Base-by-base conservation (phyloP, 2,113 vertebrate species). In the Spea multiplicata region DNA sequence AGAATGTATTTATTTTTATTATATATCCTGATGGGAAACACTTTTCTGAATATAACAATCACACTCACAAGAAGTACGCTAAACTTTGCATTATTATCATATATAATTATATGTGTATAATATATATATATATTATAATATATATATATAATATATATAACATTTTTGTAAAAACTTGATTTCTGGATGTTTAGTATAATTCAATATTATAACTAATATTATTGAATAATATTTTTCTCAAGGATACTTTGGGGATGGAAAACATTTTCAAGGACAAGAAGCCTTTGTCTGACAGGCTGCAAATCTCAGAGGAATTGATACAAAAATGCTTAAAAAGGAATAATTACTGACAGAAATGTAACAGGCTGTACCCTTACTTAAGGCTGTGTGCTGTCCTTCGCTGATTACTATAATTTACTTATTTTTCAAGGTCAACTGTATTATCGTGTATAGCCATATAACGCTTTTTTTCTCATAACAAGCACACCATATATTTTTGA, bases 321-420 rank as follows among this genome's bases (percentile, higher is more conserved):
- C 30, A 30, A 64, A 30, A 64, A 64, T 30, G 5, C 61, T 59
- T 59, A 64, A 64, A 13, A n/a, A 61, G 16, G 61, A 64, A 64
- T 64, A 5, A 64, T 17, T 30, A 30, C 61, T 64, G 61, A 10
- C 9, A 64, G 4, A 64, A 16, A 17, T 64, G 17, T 17, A 17
- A 64, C 16, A 17, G 1, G 30, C 6, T 64, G 61, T 64, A 64
- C 16, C 30, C 1, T 64, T 64, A 64, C n/a, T 64, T 17, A 64
- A 17, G n/a, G 61, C 61, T 64, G n/a, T 64, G 61, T 4, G 4
- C 8, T 16, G n/a, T 16, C 16, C 13, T 64, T 64, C 13, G n/a
- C 61, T 17, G 61, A 17, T 64, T 59, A 59, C 55, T 59, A 59
- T 59, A 59, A 59, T 59, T 64, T 64, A 16, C 61, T 64, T 16